Base-by-base conservation (phyloP, 2,888 invertebrate genomes). In the Chrysotoxum bicinctum region DNA sequence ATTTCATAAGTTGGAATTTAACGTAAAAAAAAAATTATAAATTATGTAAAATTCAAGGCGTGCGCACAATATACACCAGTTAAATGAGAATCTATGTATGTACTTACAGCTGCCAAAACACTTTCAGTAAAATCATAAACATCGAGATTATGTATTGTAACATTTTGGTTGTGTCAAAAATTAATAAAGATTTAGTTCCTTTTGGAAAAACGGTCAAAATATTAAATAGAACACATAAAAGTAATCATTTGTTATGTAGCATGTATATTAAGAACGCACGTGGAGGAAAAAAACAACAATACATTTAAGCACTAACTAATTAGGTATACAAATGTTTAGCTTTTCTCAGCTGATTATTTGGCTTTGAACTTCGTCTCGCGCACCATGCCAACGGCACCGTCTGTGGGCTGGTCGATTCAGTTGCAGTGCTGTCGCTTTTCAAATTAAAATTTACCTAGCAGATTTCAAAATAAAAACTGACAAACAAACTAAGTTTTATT, bases 91-190 rank as follows among this genome's bases (percentile, higher is more conserved):
- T n/a, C 1, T 26, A 19, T 10, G 2, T 35, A 37, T 48, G 16
- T 84, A 84, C 84, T 84, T 80, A 84, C 84, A 84, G 30, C 66
- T 75, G 56, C 80, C 75, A 84, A 50, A 84, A 79, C 12, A 84
- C 32, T 75, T 84, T 84, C 40, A 80, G 45, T 32, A 76, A 16
- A 54, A 84, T 45, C 26, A 84, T 37, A 23, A 60, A 76, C 45
- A 72, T 68, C 40, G 72, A 76, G 19, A 84, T 58, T 19, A 84
- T 56, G 35, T 72, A 84, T n/a, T 80, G 60, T 62, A 75, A 72
- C 84, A 84, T 84, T 76, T 70, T 75, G 9, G 23, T 50, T 12
- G n/a, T n/a, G n/a, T n/a, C n/a, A n/a, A n/a, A n/a, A 1, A 1
- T 50, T 26, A 6, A 26, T 26, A 26, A 14, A 50, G 14, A 50